Evolutionary conservation across 2,797 vertebrate genomes (phyloP).

Genomic region (Phrynocephalus vlangalii): DNA sequence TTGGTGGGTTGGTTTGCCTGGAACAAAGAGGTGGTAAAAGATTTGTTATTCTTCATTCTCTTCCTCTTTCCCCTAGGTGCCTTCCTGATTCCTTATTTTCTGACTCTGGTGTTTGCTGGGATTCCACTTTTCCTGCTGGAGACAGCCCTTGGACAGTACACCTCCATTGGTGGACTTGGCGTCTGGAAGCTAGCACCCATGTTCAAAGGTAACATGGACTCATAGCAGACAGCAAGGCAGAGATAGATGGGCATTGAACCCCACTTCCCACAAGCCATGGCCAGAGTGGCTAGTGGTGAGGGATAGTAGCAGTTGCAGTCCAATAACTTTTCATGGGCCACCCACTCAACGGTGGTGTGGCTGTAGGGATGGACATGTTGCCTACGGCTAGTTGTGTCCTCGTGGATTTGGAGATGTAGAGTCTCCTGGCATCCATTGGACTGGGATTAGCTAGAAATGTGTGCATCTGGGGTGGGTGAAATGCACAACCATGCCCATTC

Average conservation of each 20-base stretch:
- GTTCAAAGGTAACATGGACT: conserved; percentile 88
- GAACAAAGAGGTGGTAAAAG: neutral
- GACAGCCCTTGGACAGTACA: conserved; percentile 90
- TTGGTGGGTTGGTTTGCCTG: neutral
- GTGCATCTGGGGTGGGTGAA: neutral
- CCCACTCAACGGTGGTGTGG: neutral
- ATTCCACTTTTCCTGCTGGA: conserved; percentile 93
- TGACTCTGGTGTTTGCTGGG: conserved; percentile 91
- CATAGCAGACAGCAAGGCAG: rapidly evolving
- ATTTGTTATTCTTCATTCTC: too few relatives aligned
- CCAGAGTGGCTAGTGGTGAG: neutral
- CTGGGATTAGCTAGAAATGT: neutral
- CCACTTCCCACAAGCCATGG: neutral
- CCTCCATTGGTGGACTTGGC: conserved; percentile 88
- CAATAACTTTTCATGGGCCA: neutral
- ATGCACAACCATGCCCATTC: neutral
- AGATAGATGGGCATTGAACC: rapidly evolving
- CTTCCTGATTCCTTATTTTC: conserved; percentile 91
- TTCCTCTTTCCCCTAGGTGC: conserved; percentile 79
- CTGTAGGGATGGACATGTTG: neutral
- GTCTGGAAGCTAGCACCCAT: conserved; percentile 93
- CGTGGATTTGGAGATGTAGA: neutral
- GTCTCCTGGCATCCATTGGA: too few relatives aligned
- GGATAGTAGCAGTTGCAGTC: neutral
- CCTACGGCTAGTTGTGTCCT: neutral